phyloP scores from a whole-genome alignment of 1,140 invertebrate genomes.

The Macrostomum lignano region DNA sequence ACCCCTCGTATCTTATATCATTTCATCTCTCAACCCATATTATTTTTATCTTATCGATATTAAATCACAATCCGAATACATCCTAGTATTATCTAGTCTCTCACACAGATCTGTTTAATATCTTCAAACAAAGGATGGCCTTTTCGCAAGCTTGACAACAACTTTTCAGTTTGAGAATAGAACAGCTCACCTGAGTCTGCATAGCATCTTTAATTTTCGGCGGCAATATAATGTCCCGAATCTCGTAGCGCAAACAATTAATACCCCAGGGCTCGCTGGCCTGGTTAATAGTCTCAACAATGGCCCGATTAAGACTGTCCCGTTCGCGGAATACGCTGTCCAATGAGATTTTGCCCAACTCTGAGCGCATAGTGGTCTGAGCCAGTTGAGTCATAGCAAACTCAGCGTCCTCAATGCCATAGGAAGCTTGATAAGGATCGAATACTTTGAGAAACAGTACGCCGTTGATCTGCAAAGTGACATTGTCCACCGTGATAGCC shows the following conservation, averaged over 20 bases:
- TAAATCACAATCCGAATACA: too few species aligned
- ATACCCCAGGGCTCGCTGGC: constrained; percentile 91
- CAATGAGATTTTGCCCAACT: constrained; percentile 83
- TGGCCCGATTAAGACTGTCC: constrained; percentile 71
- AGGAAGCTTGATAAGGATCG: constrained; percentile 72
- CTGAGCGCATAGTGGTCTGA: constrained; percentile 93
- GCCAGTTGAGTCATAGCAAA: constrained; percentile 94
- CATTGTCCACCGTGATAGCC: constrained; percentile 81
- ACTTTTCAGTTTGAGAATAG: too few species aligned
- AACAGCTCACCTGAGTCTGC: constrained; percentile 99
- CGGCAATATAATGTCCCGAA: constrained; percentile 71
- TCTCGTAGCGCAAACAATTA: constrained; percentile 84
- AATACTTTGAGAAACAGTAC: constrained; percentile 74
- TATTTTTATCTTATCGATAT: too few species aligned
- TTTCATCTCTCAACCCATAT: too few species aligned
- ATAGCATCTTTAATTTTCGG: constrained; percentile 78
- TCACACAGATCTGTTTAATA: too few species aligned
- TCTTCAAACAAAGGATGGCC: too few species aligned
- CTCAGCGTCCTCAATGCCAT: constrained; percentile 94
- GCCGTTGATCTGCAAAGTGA: constrained; percentile 78
- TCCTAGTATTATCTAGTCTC: too few species aligned
- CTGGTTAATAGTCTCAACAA: constrained; percentile 84
- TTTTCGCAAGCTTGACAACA: too few species aligned
- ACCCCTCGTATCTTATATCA: too few species aligned
- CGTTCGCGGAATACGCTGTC: constrained; percentile 87